phyloP scores from a whole-genome alignment of 2,113 vertebrate genomes.

The Microcebus jonahi region DNA sequence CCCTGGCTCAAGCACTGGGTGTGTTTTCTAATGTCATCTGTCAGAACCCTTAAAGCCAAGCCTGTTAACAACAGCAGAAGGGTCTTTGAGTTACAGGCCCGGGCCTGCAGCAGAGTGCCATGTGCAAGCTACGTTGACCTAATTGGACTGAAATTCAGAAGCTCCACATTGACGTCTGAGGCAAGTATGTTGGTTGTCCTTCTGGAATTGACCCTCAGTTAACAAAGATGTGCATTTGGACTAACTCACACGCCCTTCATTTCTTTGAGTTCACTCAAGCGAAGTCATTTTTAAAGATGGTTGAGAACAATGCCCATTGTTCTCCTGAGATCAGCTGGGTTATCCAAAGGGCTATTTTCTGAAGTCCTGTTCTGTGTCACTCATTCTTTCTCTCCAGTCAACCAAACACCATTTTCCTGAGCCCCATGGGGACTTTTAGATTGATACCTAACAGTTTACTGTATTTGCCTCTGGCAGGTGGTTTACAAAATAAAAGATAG shows the following conservation, averaged over 20 bases:
- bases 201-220: neutral
- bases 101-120: neutral
- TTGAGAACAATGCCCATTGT: neutral
- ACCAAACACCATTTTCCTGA: conserved; percentile 27
- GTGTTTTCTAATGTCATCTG: neutral
- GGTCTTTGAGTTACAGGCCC: neutral
- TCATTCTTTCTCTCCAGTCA: conserved; percentile 60
- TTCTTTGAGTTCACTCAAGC: conserved; percentile 58
- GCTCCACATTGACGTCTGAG: neutral
- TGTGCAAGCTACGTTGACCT: neutral
- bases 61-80: neutral
- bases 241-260: neutral
- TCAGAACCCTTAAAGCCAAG: conserved; percentile 21
- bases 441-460: neutral
- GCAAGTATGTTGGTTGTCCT: neutral
- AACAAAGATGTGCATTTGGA: conserved; percentile 38
- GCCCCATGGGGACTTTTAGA: neutral
- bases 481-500: neutral
- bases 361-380: neutral
- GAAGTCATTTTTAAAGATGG: conserved; percentile 34
- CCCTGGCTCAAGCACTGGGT: neutral
- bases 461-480: neutral
- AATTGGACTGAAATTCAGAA: conserved; percentile 45
- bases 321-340: neutral
- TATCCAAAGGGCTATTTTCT: neutral